These are phyloP conservation scores for Monopis laevigella DNA, from an alignment of 2,888 invertebrate genomes.

Conservation along the genomic window DNA sequence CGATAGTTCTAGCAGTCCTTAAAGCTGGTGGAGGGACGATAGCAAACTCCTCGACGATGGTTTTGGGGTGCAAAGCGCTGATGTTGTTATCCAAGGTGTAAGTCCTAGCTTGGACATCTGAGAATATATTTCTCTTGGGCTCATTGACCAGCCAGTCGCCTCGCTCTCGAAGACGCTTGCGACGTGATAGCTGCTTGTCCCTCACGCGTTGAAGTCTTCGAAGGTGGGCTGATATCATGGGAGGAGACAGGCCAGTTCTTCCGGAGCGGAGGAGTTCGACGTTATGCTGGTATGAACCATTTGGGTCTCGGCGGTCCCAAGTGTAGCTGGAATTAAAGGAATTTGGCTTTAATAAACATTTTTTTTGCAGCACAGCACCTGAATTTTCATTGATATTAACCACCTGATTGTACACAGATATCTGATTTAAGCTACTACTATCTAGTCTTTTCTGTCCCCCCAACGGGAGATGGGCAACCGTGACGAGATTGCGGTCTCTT, in stretches of 20 bases:
- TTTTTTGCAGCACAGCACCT: no score
- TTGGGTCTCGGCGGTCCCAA: slow-evolving; percentile 56
- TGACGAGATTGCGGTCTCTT: no score
- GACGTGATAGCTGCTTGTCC: slow-evolving; percentile 49
- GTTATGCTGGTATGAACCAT: slow-evolving; percentile 51
- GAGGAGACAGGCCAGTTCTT: slow-evolving; percentile 45
- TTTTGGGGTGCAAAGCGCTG: slow-evolving; percentile 66
- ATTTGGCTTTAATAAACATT: no score
- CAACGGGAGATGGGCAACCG: no score
- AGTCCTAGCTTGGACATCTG: slow-evolving; percentile 58
- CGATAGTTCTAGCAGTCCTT: no score
- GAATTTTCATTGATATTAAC: no score
- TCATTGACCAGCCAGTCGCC: slow-evolving; percentile 50
- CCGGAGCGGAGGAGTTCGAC: slow-evolving; percentile 49
- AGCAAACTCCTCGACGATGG: slow-evolving; percentile 65
- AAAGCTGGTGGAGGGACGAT: slow-evolving; percentile 41
- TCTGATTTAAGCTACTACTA: no score
- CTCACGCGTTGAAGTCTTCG: slow-evolving; percentile 46
- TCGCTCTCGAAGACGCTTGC: slow-evolving; percentile 30
- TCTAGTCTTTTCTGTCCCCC: no score
- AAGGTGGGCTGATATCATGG: slow-evolving; percentile 46
- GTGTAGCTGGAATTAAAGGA: slow-evolving; percentile 52
- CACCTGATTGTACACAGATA: no score
- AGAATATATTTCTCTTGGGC: slow-evolving; percentile 35
- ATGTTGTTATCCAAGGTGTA: slow-evolving; percentile 62